Conservation (phyloP, 2,888 invertebrate genomes). For the Opisthograptis luteolata region DNA sequence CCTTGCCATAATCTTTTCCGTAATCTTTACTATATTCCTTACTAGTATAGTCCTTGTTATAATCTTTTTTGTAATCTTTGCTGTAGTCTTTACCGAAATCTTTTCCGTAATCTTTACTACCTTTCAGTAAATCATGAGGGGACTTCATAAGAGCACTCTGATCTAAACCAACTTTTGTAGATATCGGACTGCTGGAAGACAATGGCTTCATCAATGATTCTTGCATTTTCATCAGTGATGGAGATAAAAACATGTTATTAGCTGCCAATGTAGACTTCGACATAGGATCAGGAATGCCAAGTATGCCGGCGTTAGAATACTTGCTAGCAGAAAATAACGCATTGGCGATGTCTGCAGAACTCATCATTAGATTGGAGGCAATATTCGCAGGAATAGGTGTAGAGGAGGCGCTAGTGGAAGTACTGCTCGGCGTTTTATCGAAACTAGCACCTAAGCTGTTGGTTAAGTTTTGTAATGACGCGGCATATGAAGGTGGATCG, state of each 20-base stretch:
- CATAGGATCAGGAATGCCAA: conserved; percentile 90
- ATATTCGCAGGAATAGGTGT: conserved; percentile 81
- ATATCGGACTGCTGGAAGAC: conserved; percentile 83
- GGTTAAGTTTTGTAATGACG: conserved; percentile 73
- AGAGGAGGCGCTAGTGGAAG: conserved; percentile 79
- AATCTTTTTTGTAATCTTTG: conserved; percentile 32
- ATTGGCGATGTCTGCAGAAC: conserved; percentile 86
- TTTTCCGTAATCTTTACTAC: conserved; percentile 32
- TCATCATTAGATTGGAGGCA: conserved; percentile 86
- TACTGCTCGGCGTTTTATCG: conserved; percentile 76
- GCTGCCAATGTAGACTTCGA: conserved; percentile 90
- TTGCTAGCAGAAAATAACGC: conserved; percentile 88
- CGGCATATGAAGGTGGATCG: conserved; percentile 77
- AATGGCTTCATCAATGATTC: conserved; percentile 85
- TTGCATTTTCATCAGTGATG: conserved; percentile 89
- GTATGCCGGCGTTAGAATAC: conserved; percentile 85
- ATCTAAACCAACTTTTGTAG: conserved; percentile 73
- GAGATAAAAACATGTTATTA: conserved; percentile 91
- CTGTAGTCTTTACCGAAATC: conserved; percentile 38
- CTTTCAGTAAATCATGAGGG: conserved; percentile 40
- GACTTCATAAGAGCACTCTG: conserved; percentile 75
- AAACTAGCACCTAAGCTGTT: conserved; percentile 65
- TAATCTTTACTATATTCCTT: conserved; percentile 34
- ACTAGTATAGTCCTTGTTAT: conserved; percentile 24
- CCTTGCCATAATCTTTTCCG: conserved; percentile 24